Percentiles rank a stretch among this genome's conserved stretches.
Conservation (phyloP, 2,888 invertebrate species). For the Xanthia togata region DNA sequence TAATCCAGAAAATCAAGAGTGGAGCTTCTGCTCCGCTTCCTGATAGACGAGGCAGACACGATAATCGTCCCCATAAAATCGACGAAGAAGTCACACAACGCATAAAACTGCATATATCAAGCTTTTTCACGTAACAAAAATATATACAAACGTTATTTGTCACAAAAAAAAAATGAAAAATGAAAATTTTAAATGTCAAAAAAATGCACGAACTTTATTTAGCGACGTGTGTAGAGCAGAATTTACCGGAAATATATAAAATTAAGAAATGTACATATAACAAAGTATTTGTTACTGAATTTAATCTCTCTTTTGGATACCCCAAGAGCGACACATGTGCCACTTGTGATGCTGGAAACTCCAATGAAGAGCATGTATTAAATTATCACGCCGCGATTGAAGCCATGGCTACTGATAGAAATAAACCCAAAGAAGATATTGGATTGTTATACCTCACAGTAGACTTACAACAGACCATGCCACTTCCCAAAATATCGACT, state of each 20-base stretch:
- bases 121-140: conserved; percentile 45
- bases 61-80: conserved; percentile 19
- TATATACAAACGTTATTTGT: no score
- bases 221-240: conserved; percentile 48
- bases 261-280: conserved; percentile 50
- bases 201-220: conserved; percentile 62
- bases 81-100: conserved; percentile 4
- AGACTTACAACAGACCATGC: conserved; percentile 43
- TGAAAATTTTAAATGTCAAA: conserved; percentile 61
- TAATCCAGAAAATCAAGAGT: conserved; percentile 37
- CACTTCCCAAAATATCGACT: conserved; percentile 4
- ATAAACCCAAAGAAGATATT: conserved; percentile 32
- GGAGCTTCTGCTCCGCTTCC: conserved; percentile 30
- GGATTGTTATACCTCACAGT: conserved; percentile 23
- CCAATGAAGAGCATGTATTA: conserved; percentile 25
- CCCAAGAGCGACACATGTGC: conserved; percentile 55
- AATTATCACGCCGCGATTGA: conserved; percentile 56
- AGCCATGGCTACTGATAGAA: conserved; percentile 51
- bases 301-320: conserved; percentile 65
- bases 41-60: conserved; percentile 41
- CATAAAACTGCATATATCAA: conserved; percentile 23
- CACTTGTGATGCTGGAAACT: conserved; percentile 59
- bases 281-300: conserved; percentile 64
- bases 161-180: conserved; percentile 63
- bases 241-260: conserved; percentile 57